Evolutionary conservation across 23 tunicate species (phyloP), one percentile per base, ranked within the genome.

Genomic region (Halocynthia aurantium): DNA sequence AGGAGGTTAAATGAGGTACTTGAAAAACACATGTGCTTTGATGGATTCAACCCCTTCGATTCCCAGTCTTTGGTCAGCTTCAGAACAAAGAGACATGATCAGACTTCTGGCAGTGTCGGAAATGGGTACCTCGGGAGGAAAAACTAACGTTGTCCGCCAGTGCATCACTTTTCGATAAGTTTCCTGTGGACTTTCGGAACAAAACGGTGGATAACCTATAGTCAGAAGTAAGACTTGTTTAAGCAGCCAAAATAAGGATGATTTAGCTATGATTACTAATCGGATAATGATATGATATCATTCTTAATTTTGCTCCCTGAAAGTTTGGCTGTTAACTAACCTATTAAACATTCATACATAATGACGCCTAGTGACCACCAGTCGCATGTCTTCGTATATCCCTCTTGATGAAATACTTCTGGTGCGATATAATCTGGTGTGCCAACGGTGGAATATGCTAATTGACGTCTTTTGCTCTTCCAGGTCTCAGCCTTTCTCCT

Each of bases 361-460:
- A 94, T 94, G 55, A 94, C 95, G 50, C 99, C 99, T 6, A 94
- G 79, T 51, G 95, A 87, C 99, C 99, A 94, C 99, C 99, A 94
- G 71, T 94, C 99, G 72, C 95, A 88, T 10, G 90, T 84, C 22
- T 89, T 62, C 12, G 86, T 88, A 81, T 94, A 94, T 7, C 99
- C 99, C 7, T 87, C 77, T 64, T 87, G 94, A 44, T 87, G 89
- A 70, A 87, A 87, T 52, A 87, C 99, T 81, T 94, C 99, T 17
- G 99, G 99, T 1, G 99, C 99, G 62, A 94, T 94, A 76, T 94
- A 94, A 73, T 94, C 99, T 4, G 99, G 99, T 7, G 99, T 94
- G n/a, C 99, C 99, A 7, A 94, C 99, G 6, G 95, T 94, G 9
- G 99, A 94, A 73, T 94, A 94, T 53, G 99, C 99, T 12, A 94